Evolutionary conservation across 2,113 vertebrate species (phyloP).

Genomic region (Oryzias celebensis): DNA sequence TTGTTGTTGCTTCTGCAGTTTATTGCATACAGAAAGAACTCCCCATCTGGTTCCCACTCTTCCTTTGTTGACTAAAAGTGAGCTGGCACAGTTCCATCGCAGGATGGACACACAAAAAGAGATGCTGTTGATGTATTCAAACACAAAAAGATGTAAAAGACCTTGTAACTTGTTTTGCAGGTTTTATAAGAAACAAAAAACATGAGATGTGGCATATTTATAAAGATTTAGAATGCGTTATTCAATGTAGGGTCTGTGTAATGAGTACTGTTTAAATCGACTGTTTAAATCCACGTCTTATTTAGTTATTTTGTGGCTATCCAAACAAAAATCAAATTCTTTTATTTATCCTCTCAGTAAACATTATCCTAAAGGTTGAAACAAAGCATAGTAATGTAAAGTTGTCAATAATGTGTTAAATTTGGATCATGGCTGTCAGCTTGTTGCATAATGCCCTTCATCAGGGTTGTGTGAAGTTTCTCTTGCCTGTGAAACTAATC

Average conservation of each 20-base stretch:
- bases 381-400: not conserved
- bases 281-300: too few species aligned
- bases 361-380: too few species aligned
- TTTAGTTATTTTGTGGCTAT: too few species aligned
- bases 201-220: not conserved
- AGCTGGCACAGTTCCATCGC: conserved; percentile 43
- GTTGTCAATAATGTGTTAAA: conserved; percentile 2
- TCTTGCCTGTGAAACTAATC: conserved; percentile 30
- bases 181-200: not conserved
- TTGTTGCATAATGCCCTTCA: conserved; percentile 14
- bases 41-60: conserved; percentile 67
- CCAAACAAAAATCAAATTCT: too few species aligned
- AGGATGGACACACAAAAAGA: conserved; percentile 37
- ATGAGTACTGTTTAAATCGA: too few species aligned
- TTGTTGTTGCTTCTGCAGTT: conserved; percentile 36
- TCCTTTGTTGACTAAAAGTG: conserved; percentile 61
- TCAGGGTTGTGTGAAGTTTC: conserved; percentile 38
- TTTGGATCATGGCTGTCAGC: conserved; percentile 11
- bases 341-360: too few species aligned
- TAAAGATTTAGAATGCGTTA: not conserved
- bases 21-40: conserved; percentile 42
- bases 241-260: not conserved
- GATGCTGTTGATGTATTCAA: conserved; percentile 41
- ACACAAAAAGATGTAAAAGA: conserved; percentile 1
- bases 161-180: conserved; percentile 19